Evolutionary conservation across 2,797 vertebrate genomes (phyloP), one percentile per base, ranked within the genome.

Genomic region (Enteromius unitaeniatus): DNA sequence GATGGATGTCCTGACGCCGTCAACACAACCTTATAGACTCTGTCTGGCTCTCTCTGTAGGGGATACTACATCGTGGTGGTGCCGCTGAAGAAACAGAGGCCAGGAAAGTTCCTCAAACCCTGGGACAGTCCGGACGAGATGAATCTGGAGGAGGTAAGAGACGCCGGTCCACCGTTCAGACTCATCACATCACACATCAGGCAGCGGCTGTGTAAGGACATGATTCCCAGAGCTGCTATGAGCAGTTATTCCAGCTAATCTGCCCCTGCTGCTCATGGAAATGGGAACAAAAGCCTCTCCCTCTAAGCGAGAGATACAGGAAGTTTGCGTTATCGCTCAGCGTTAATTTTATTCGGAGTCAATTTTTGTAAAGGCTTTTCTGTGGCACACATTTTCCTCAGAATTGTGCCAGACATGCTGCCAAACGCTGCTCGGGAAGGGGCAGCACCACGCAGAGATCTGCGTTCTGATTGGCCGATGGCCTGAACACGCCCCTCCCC

Each of bases 71-170:
- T 99, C 79, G 97, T 99, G 87, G 98, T 99, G 85, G 98, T 99
- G 60, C 98, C 98, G 89, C 95, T 99, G 93, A 99, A 99, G 94
- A 99, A 99, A 88, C 97, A 97, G 89, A 96, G 96, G 72, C 91
- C 92, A 1, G 98, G 98, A 84, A 99, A 99, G 92, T 99, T 99
- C 91, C 92, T 96, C 91, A 99, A 98, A 91, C 97, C 96, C 11
- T 98, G 96, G 97, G 97, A 99, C 88, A 99, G 93, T 92, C 98
- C 98, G 0, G 98, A 99, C 88, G 98, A 99, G 92, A 99, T 99
- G 98, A 97, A 99, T 91, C 91, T 99, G 88, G 98, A 99, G 88
- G 98, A 99, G 97, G 98, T 99, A 95, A 0, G 88, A 68, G 37
- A n/a, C 1, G 14, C 31, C 7, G 28, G 19, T 31, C 75, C 75